Evolutionary conservation across 2,797 vertebrate genomes (phyloP).

Genomic region (Myotis vivesi): DNA sequence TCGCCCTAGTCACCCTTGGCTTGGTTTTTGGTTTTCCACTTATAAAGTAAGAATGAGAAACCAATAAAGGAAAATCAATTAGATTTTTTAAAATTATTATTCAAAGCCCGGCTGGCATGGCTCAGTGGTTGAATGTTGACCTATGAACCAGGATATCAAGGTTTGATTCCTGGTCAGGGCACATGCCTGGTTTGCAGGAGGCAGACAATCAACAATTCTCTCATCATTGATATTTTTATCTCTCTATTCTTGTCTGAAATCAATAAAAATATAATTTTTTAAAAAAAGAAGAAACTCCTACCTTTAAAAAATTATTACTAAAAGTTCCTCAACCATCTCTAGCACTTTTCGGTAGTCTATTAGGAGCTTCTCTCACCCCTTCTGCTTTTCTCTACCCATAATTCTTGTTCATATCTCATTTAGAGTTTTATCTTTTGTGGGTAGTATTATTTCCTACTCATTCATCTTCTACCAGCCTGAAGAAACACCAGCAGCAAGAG

Average conservation of each 20-base stretch:
- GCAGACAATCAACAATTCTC: too few relatives aligned
- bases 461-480: not conserved
- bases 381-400: not conserved
- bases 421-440: not conserved
- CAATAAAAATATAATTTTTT: too few relatives aligned
- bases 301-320: not conserved
- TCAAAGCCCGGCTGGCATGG: not conserved
- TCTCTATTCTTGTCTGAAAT: too few relatives aligned
- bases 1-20: not conserved
- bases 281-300: too few relatives aligned
- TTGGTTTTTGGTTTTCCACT: not conserved
- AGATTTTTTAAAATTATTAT: not conserved
- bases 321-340: not conserved
- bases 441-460: not conserved
- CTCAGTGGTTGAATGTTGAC: too few relatives aligned
- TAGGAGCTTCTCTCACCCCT: accelerated
- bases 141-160: too few relatives aligned
- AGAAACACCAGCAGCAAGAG: not conserved
- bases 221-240: too few relatives aligned
- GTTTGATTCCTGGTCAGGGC: too few relatives aligned
- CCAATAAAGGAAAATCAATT: not conserved
- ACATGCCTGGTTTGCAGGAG: too few relatives aligned
- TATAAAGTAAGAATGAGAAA: not conserved
- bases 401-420: not conserved
- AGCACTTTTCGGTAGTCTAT: not conserved